A percentile compares a stretch with the other conserved stretches of the same genome.
Evolutionary conservation across 2,113 vertebrate species (phyloP).

Genomic region (Ceuthmochares aereus): DNA sequence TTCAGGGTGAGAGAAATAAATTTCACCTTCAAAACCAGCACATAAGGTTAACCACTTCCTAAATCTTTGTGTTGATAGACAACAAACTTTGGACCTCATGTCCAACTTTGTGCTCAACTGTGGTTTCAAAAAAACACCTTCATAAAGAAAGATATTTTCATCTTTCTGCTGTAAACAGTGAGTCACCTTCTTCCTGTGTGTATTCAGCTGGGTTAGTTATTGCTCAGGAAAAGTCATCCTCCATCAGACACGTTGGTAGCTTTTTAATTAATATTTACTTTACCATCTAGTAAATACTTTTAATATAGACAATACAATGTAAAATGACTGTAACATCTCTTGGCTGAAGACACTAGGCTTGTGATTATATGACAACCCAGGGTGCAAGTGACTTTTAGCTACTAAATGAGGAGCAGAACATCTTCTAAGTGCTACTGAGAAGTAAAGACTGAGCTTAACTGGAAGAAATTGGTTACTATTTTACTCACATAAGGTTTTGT

Average conservation of each 20-base stretch:
- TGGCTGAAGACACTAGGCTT: background rate
- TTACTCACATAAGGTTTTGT: background rate
- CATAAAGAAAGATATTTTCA: background rate
- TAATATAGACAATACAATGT: background rate
- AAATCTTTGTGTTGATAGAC: background rate
- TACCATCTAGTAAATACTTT: background rate
- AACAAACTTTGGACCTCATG: background rate
- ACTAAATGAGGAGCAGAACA: background rate
- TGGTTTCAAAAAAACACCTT: background rate
- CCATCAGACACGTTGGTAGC: background rate
- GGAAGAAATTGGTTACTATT: background rate
- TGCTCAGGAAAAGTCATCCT: background rate
- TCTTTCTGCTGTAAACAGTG: background rate
- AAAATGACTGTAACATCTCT: background rate
- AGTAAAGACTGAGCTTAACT: background rate
- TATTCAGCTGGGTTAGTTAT: background rate
- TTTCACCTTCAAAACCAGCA: background rate
- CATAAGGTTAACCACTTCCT: background rate
- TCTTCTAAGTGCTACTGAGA: background rate
- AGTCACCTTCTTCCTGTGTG: fast-evolving
- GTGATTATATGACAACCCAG: background rate
- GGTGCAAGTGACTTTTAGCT: background rate
- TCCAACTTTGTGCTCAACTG: background rate
- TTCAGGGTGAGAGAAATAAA: background rate
- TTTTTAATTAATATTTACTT: background rate